A percentile compares a stretch with the other conserved stretches of the same genome.
phyloP scores from a whole-genome alignment of 2,797 vertebrate genomes.

The Podarcis siculus region DNA sequence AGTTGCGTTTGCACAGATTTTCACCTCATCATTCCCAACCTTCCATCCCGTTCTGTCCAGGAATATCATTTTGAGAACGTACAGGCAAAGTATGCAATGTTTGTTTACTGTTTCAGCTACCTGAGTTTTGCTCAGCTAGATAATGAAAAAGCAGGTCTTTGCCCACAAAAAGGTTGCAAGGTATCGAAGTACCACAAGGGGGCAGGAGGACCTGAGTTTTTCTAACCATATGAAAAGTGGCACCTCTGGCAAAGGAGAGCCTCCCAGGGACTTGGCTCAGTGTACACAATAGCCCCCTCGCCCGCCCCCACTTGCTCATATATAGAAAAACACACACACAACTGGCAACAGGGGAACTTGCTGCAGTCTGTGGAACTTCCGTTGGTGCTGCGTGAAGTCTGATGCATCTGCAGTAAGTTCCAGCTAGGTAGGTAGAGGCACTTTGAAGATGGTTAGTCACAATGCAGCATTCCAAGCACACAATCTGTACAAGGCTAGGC shows the following conservation, averaged over 20 bases:
- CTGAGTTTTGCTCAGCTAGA: neutral
- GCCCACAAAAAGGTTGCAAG: neutral
- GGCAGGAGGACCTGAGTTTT: slow-evolving; percentile 14
- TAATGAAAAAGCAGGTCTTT: neutral
- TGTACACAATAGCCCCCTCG: neutral
- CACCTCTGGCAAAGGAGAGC: neutral
- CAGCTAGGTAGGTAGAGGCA: slow-evolving; percentile 29
- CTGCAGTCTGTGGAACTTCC: slow-evolving; percentile 10
- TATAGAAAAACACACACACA: neutral
- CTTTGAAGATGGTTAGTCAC: slow-evolving; percentile 66
- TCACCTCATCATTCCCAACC: neutral
- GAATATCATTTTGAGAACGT: neutral
- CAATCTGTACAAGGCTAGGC: slow-evolving; percentile 53
- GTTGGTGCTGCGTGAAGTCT: neutral
- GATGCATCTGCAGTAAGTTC: slow-evolving; percentile 39
- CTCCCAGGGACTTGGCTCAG: neutral
- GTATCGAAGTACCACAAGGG: neutral
- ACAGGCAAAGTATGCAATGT: neutral
- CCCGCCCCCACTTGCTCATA: accelerated
- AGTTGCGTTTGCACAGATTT: neutral
- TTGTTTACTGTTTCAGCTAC: neutral
- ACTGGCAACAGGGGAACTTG: neutral
- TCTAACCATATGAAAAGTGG: neutral
- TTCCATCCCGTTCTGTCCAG: neutral
- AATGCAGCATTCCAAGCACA: slow-evolving; percentile 40